Conservation (phyloP, 2,113 vertebrate genomes). For the Elaphurus davidianus region DNA sequence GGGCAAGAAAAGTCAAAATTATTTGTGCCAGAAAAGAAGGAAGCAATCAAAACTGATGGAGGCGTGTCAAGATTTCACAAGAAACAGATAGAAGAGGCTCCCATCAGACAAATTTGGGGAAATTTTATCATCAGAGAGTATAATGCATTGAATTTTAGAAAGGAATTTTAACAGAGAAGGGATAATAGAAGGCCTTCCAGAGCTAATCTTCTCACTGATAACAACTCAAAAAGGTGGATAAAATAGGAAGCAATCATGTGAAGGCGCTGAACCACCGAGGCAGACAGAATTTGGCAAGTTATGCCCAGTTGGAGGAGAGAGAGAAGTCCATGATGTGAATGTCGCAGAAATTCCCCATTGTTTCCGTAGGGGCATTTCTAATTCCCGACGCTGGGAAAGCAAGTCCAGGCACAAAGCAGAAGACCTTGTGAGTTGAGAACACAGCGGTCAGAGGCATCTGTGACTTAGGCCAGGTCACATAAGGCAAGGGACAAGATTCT, state of each 20-base stretch:
- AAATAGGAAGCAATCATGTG: not conserved
- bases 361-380: not conserved
- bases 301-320: no score
- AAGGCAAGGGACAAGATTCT: not conserved
- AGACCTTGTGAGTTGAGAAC: no score
- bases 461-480: not conserved
- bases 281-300: not conserved
- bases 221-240: not conserved
- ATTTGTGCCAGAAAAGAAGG: not conserved
- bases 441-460: not conserved
- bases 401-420: not conserved
- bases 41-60: not conserved
- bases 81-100: not conserved
- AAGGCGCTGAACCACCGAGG: not conserved
- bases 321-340: rapidly evolving
- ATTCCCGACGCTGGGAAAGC: not conserved
- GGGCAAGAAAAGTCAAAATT: not conserved
- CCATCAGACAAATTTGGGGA: not conserved
- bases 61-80: not conserved
- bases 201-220: not conserved
- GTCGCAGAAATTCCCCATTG: not conserved
- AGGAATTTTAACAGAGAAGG: not conserved
- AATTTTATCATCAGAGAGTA: not conserved
- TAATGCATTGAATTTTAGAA: not conserved
- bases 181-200: not conserved